Conservation (phyloP, 2,888 invertebrate genomes). For the Caenorhabditis macrosperma region DNA sequence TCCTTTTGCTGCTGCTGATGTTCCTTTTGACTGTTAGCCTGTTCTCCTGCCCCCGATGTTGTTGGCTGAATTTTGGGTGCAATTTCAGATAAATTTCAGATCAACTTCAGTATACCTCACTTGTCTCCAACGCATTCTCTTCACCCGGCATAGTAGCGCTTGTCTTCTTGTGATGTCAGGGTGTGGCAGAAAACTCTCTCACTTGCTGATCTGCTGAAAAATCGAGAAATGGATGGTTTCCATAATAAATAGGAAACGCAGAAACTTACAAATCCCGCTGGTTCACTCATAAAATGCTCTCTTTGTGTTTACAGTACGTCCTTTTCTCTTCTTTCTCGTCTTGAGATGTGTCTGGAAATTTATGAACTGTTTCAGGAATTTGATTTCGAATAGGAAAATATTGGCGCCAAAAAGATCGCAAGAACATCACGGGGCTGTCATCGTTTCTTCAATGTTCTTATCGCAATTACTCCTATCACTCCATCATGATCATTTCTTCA, state of each 20-base stretch:
- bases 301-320: not conserved
- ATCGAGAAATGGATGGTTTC: not conserved
- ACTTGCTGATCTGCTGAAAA: conserved; percentile 3
- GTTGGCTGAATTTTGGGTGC: not conserved
- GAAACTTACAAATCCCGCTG: conserved; percentile 33
- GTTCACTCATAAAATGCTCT: conserved; percentile 31
- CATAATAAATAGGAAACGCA: not conserved
- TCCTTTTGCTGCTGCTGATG: conserved; percentile 21
- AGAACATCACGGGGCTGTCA: no score
- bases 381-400: no score
- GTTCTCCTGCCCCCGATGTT: not conserved
- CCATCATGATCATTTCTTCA: no score
- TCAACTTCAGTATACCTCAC: conserved; percentile 8
- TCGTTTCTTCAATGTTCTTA: no score
- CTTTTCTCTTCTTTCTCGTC: conserved; percentile 21
- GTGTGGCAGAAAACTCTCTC: not conserved
- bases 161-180: not conserved
- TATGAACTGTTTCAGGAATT: no score
- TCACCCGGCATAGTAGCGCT: conserved; percentile 27
- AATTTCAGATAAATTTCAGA: not conserved
- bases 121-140: conserved; percentile 33
- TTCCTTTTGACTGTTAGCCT: conserved; percentile 10
- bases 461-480: no score
- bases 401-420: no score
- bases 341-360: no score